Percentiles rank a stretch among this genome's conserved stretches.
These are phyloP conservation scores for Anthonomus grandis DNA, from an alignment of 1,140 invertebrate species.

Conservation along the genomic window DNA sequence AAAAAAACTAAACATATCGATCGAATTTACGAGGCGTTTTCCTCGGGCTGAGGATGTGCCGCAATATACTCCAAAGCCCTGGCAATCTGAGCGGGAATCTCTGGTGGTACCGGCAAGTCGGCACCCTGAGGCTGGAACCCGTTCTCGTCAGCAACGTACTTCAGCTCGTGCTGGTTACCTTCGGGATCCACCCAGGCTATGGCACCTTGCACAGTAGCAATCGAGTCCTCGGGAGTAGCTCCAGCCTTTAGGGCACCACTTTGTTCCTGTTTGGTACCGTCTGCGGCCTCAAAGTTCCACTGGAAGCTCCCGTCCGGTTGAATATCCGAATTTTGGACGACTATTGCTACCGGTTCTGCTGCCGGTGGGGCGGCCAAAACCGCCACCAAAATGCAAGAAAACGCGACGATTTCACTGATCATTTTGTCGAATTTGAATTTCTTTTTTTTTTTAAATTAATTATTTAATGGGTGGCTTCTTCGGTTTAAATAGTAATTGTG, in stretches of 20 bases:
- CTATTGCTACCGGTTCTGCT: constrained; percentile 9
- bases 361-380: too few relatives aligned
- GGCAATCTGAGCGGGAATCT: constrained; percentile 48
- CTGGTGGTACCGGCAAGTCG: constrained; percentile 57
- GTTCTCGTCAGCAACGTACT: constrained; percentile 59
- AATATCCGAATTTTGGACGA: background rate
- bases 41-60: constrained; percentile 31
- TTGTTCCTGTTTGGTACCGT: constrained; percentile 21
- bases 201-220: constrained; percentile 58
- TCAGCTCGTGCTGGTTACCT: constrained; percentile 55
- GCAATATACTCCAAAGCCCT: constrained; percentile 46
- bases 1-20: too few relatives aligned
- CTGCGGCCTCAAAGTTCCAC: constrained; percentile 21
- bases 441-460: too few relatives aligned
- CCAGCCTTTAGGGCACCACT: too few relatives aligned
- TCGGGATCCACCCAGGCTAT: constrained; percentile 65
- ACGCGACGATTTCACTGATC: too few relatives aligned
- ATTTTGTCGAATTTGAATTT: too few relatives aligned
- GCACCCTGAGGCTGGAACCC: constrained; percentile 56
- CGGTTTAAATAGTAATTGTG: too few relatives aligned
- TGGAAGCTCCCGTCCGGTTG: constrained; percentile 12
- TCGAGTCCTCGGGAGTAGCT: too few relatives aligned
- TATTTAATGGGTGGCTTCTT: too few relatives aligned
- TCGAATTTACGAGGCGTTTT: too few relatives aligned
- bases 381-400: too few relatives aligned